Base-by-base conservation (phyloP, 2,888 invertebrate species). In the Epinotia ramella region DNA sequence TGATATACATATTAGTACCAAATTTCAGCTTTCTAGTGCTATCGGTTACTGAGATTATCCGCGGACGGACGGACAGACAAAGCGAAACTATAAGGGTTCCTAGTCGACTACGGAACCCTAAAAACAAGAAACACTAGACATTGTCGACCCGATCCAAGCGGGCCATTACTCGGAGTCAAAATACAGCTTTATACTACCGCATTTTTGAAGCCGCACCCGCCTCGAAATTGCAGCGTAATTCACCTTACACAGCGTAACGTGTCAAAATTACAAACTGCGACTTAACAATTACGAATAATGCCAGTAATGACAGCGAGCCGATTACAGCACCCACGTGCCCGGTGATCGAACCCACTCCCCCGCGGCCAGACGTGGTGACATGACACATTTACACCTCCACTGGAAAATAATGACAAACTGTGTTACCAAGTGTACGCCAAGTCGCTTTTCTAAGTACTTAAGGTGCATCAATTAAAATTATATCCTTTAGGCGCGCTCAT, bases 311-410 rank as follows among this genome's bases (percentile, higher is more conserved):
- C 72, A 65, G 57, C 60, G 63, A 68, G 68, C 67, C 68, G 67
- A 49, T 73, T 73, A 56, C 57, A 44, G 44, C 62, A 53, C 73
- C 73, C 67, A 67, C 73, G 67, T 73, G 28, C 74, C 78, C 82
- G 86, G 86, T 84, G 85, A 78, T 80, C 84, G 87, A 87, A 86
- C 88, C 82, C 77, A 83, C 86, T 79, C 86, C 85, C 83, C 82
- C 86, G 81, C 83, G 82, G 46, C 53, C 44, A 40, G 60, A 49
- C 59, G 63, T 72, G 73, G 66, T 66, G 73, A 73, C 73, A 73
- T 46, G 65, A 73, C 73, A 66, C 65, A 60, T 67, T 67, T 53
- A 67, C 73, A 73, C 73, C 44, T 67, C 53, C 46, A 59, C 20
- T 67, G 73, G 18, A 74, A 64, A 53, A 66, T 40, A 73, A 63